Evolutionary conservation across 1,140 invertebrate species (phyloP).

Genomic region (Hycleus cichorii): DNA sequence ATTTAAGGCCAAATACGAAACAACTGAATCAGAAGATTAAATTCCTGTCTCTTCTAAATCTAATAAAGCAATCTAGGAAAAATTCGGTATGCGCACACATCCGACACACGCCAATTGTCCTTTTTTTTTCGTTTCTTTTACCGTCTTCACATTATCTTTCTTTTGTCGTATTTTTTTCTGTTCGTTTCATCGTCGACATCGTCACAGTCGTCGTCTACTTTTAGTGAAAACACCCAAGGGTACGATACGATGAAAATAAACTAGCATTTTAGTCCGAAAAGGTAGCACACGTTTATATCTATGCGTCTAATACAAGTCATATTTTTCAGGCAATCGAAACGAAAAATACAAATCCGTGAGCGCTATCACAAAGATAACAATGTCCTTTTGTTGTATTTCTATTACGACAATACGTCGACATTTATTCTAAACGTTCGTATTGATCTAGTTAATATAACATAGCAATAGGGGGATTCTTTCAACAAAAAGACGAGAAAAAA

Average conservation of each 20-base stretch:
- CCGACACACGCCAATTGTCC: too few species aligned
- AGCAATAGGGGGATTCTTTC: background rate
- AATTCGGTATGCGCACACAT: constrained; percentile 9
- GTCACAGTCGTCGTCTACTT: constrained; percentile 9
- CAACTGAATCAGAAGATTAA: constrained; percentile 15
- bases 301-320: constrained; percentile 18
- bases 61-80: constrained; percentile 16
- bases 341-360: constrained; percentile 10
- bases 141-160: too few species aligned
- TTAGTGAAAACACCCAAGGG: constrained; percentile 12
- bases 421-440: background rate
- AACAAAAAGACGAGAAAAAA: background rate
- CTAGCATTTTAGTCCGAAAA: constrained; percentile 14
- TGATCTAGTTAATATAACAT: constrained; percentile 14
- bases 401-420: too few species aligned
- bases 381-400: constrained; percentile 5
- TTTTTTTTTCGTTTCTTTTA: too few species aligned
- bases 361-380: background rate
- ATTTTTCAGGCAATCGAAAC: constrained; percentile 16
- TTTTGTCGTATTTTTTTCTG: too few species aligned
- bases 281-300: constrained; percentile 12
- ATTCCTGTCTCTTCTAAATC: constrained; percentile 13
- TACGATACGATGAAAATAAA: constrained; percentile 23
- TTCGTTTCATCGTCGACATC: background rate
- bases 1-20: constrained; percentile 3